These are phyloP conservation scores for Harpagifer antarcticus DNA, from an alignment of 2,797 vertebrate species.

Conservation along the genomic window DNA sequence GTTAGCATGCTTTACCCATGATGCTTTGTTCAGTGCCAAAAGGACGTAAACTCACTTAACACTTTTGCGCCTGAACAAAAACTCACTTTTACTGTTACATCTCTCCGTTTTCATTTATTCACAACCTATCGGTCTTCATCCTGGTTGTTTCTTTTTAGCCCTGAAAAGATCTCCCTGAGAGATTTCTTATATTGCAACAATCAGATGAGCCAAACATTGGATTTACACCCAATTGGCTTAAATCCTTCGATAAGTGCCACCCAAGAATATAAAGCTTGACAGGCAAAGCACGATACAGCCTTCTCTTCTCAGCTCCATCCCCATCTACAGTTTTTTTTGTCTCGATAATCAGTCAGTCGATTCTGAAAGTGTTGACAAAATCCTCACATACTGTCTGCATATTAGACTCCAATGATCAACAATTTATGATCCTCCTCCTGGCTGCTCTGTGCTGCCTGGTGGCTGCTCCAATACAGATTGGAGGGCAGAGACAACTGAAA, in stretches of 20 bases:
- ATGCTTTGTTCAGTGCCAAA: not conserved
- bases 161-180: not conserved
- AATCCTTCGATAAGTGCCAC: not conserved
- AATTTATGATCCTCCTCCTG: slow-evolving; percentile 54
- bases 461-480: slow-evolving; percentile 34
- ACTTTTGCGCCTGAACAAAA: not conserved
- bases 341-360: slow-evolving; percentile 22
- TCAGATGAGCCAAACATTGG: not conserved
- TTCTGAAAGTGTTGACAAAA: slow-evolving; percentile 17
- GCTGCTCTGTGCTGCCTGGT: slow-evolving; percentile 33
- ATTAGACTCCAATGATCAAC: slow-evolving; percentile 36
- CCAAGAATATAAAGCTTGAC: not conserved
- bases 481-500: slow-evolving; percentile 29
- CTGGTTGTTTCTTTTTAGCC: not conserved
- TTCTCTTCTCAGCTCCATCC: too few species aligned
- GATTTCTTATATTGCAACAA: not conserved
- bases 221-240: not conserved
- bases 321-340: slow-evolving; percentile 1
- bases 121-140: not conserved
- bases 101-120: not conserved
- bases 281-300: not conserved
- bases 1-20: not conserved
- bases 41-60: too few species aligned
- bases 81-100: not conserved
- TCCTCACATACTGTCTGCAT: slow-evolving; percentile 1